Evolutionary conservation across 2,113 vertebrate genomes (phyloP), one percentile per base, ranked within the genome.

Genomic region (Emberiza fucata): DNA sequence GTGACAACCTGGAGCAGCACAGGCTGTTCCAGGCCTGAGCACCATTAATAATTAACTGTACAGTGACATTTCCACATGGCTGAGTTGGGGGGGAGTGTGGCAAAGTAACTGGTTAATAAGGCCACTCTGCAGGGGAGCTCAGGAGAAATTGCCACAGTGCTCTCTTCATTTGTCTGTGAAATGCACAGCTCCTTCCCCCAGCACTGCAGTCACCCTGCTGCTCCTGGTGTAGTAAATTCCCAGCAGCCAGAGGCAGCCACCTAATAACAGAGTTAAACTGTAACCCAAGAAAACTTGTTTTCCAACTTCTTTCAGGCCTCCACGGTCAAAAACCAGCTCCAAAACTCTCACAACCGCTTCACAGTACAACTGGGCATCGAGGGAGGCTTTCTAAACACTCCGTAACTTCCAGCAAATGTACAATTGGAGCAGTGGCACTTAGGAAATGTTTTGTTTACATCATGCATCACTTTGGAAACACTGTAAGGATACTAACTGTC

Each of bases 11-110:
- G 3, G 21, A 75, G 50, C 66, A 83, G 93, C 57, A 96, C 93
- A 93, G 48, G 80, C 88, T 81, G 95, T 92, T 94, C 91, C 79
- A 79, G 64, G 64, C 80, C 65, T 89, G 66, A 39, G 15, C 77
- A 66, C 50, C 66, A 80, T 95, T 86, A 97, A 96, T 97, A 68
- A 96, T 97, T 97, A 97, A 97, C 96, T 59, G 4, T 14, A 70
- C 65, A 51, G 19, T 19, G 64, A 78, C 71, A 68, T 93, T 95
- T 96, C 92, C 82, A 92, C 71, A 39, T 39, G 44, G 54, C 51
- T 24, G 66, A 48, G 33, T 2, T 11, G 54, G 6, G 33, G 25
- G 4, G 8, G 1, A 3, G 54, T 7, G 9, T 11, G 64, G 56
- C n/a, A 53, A 11, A 83, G 68, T 4, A 31, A 61, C 31, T 24